These are phyloP conservation scores for Tachycineta bicolor DNA, from an alignment of 2,113 vertebrate species.

Conservation along the genomic window DNA sequence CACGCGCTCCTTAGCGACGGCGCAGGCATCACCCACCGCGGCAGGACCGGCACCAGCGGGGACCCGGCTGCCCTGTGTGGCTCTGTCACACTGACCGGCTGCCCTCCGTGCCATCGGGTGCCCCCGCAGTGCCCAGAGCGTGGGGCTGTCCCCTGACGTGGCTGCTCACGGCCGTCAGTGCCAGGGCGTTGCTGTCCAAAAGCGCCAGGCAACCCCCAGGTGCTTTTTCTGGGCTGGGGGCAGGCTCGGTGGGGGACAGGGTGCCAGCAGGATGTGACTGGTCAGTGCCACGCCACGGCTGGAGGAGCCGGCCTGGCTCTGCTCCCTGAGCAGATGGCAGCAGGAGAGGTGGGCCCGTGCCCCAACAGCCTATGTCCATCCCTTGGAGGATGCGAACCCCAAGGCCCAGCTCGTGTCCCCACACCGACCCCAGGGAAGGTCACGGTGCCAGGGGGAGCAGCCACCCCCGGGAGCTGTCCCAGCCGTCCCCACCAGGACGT, in stretches of 20 bases:
- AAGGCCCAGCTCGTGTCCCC: background rate
- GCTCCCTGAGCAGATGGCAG: background rate
- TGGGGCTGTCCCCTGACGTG: background rate
- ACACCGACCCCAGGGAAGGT: background rate
- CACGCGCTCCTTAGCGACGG: constrained; percentile 67
- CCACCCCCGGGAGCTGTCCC: background rate
- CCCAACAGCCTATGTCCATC: background rate
- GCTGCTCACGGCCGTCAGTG: fast-evolving
- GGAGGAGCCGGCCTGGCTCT: background rate
- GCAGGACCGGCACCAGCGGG: background rate
- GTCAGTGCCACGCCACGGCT: background rate
- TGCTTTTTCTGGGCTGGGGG: too few relatives aligned
- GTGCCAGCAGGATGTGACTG: background rate
- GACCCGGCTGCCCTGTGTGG: background rate
- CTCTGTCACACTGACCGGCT: fast-evolving
- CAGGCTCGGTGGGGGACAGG: background rate
- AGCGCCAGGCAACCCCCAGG: fast-evolving
- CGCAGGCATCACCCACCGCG: constrained; percentile 46
- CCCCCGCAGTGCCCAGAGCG: fast-evolving
- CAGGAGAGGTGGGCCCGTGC: background rate
- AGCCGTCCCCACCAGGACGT: background rate
- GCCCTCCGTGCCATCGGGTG: fast-evolving
- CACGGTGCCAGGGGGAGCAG: background rate
- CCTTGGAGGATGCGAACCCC: background rate
- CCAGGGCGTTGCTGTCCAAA: fast-evolving